Conservation (phyloP, 2,113 vertebrate species). For the Clarias gariepinus region DNA sequence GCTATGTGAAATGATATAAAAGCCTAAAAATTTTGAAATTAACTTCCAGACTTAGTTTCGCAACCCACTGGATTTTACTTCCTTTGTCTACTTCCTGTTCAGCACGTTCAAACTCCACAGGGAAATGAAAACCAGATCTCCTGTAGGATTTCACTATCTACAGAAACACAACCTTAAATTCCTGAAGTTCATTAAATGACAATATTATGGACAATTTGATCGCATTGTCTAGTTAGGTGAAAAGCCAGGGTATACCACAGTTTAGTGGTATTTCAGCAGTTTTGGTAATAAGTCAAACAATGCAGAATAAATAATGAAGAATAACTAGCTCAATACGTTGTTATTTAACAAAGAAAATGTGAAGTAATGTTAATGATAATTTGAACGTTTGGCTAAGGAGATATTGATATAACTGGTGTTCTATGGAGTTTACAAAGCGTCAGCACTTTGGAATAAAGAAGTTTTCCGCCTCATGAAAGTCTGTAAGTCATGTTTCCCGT, state of each 20-base stretch:
- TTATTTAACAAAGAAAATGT: no score
- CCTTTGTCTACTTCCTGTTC: not conserved
- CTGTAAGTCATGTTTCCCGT: not conserved
- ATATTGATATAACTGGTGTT: not conserved
- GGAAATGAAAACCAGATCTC: slow-evolving; percentile 7
- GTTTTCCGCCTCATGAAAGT: no score
- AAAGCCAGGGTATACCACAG: no score
- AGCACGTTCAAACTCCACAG: not conserved
- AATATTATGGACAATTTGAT: not conserved
- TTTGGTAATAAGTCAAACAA: no score
- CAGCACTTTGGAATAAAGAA: not conserved
- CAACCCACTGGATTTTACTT: not conserved
- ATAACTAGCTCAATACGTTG: no score
- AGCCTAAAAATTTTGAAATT: not conserved
- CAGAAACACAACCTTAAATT: not conserved
- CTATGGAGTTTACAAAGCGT: no score
- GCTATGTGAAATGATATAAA: not conserved
- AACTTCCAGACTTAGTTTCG: not conserved
- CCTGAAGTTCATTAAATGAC: not conserved
- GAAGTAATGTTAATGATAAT: no score
- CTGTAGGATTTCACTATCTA: not conserved
- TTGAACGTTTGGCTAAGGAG: not conserved
- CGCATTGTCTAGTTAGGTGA: no score
- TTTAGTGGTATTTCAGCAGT: no score
- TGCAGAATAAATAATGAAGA: no score